Evolutionary conservation across 1,140 invertebrate species (phyloP).

Genomic region (Orius laevigatus): DNA sequence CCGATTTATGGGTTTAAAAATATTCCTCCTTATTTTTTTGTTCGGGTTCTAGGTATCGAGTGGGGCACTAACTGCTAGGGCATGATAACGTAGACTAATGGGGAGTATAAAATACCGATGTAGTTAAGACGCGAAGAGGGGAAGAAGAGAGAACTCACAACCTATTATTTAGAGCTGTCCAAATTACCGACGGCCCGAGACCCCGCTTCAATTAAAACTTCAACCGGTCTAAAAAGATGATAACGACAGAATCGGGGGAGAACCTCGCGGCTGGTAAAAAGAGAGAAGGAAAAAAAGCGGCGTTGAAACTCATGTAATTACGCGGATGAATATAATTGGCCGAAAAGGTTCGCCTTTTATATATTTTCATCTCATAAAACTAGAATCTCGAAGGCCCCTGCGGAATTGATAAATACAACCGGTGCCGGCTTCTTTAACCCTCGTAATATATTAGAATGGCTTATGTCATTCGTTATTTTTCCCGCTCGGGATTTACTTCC

Average conservation of each 20-base stretch:
- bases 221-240: conserved; percentile 16
- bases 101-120: conserved; percentile 9
- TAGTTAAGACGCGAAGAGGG: conserved; percentile 8
- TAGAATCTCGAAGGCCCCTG: too few relatives aligned
- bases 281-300: background rate
- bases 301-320: conserved; percentile 10
- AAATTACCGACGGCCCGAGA: conserved; percentile 6
- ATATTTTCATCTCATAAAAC: too few relatives aligned
- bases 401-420: too few relatives aligned
- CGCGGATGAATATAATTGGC: background rate
- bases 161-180: conserved; percentile 12
- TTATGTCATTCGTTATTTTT: too few relatives aligned
- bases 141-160: conserved; percentile 2
- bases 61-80: background rate
- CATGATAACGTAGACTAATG: conserved; percentile 8
- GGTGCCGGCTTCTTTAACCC: too few relatives aligned
- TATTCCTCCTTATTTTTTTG: background rate
- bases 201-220: conserved; percentile 13
- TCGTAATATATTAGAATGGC: too few relatives aligned
- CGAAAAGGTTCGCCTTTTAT: too few relatives aligned
- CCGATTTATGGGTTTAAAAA: background rate
- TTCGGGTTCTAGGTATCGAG: too few relatives aligned
- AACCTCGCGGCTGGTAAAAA: too few relatives aligned
- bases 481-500: too few relatives aligned
- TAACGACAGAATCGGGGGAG: conserved; percentile 10